A percentile compares a stretch with the other conserved stretches of the same genome.
These are phyloP conservation scores for Heteromormyrus szaboi DNA, from an alignment of 2,797 vertebrate species.

Conservation along the genomic window DNA sequence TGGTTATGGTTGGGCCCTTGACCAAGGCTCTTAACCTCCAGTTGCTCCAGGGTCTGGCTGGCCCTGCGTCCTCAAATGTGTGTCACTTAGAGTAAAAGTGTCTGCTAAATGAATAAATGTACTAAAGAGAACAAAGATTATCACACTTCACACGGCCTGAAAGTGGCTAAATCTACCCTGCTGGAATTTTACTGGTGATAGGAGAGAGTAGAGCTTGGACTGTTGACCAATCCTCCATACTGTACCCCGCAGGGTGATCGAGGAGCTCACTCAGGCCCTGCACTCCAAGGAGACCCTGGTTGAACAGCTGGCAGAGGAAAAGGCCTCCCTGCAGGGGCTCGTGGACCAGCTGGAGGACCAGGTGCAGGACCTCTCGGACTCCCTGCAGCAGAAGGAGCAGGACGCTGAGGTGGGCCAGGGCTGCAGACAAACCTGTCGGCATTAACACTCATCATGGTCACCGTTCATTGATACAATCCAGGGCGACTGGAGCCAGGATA, in stretches of 20 bases:
- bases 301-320: constrained; percentile 55
- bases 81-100: neutral
- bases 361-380: constrained; percentile 41
- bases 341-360: constrained; percentile 44
- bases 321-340: constrained; percentile 34
- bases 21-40: neutral
- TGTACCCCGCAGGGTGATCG: constrained; percentile 57
- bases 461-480: neutral
- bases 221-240: neutral
- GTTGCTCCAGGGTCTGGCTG: neutral
- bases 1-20: neutral
- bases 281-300: constrained; percentile 52
- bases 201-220: neutral
- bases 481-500: neutral
- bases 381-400: constrained; percentile 39
- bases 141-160: neutral
- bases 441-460: neutral
- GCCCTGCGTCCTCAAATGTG: neutral
- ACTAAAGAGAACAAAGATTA: neutral
- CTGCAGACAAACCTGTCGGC: neutral
- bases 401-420: constrained; percentile 49
- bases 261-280: constrained; percentile 60
- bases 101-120: neutral
- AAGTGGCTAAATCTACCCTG: neutral
- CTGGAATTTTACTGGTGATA: neutral